phyloP scores from a whole-genome alignment of 2,888 invertebrate genomes.

The Meghimatium bilineatum region DNA sequence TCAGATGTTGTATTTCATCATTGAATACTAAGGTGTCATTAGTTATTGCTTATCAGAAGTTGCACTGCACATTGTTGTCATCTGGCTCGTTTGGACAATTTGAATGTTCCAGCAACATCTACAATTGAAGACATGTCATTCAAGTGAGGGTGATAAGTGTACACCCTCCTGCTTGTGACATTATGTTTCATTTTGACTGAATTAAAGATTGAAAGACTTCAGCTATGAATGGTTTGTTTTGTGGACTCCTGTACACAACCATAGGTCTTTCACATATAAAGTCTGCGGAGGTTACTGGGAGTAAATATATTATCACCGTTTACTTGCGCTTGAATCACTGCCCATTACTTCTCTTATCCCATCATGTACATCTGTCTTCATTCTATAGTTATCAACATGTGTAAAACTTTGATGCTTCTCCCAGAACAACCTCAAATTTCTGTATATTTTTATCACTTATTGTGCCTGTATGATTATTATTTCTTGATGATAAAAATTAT shows the following conservation, averaged over 20 bases:
- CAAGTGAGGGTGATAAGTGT: no score
- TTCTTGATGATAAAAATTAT: not conserved
- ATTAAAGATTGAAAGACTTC: not conserved
- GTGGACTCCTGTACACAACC: slow-evolving; percentile 40
- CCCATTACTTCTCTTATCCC: not conserved
- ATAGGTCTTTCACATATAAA: slow-evolving; percentile 40
- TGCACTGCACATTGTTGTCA: not conserved
- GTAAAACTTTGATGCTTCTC: not conserved
- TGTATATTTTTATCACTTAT: not conserved
- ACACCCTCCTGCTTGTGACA: not conserved
- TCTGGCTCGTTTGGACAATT: no score
- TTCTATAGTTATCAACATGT: not conserved
- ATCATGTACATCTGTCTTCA: not conserved
- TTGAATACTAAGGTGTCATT: not conserved
- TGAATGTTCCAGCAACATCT: no score
- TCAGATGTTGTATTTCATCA: not conserved
- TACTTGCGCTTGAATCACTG: not conserved
- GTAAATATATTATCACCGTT: not conserved
- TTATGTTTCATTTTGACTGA: not conserved
- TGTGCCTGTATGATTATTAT: not conserved
- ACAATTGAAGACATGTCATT: no score
- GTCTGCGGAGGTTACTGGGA: no score
- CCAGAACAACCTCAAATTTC: not conserved
- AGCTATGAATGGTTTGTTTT: not conserved
- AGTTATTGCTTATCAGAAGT: not conserved